Base-by-base conservation (phyloP, 2,888 invertebrate species). In the Catonia carolina region DNA sequence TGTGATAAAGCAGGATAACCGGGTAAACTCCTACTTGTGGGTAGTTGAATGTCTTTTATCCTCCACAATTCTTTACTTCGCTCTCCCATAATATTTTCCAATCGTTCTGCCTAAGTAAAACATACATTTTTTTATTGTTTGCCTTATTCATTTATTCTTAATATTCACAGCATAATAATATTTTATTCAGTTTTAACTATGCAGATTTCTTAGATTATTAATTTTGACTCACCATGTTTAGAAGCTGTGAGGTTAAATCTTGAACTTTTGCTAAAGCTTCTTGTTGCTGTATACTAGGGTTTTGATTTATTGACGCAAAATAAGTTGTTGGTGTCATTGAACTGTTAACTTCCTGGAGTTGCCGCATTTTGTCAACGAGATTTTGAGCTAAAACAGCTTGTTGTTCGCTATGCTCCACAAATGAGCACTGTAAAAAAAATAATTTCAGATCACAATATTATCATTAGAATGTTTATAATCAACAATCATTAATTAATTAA, bases 291-390 rank as follows among this genome's bases (percentile, higher is more conserved):
- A 70, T 62, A 60, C 64, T 65, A n/a, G 65, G 62, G 27, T 67
- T 63, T 6, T 70, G 68, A 8, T 17, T 27, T n/a, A 27, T 17
- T 23, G 52, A 23, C 17, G 36, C 22, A 3, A 15, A 18, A 23
- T 6, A 7, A 31, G 61, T 63, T 3, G 37, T 47, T 41, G 53
- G 7, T 15, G 55, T 39, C 14, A 49, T 55, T 27, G 37, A 18
- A 10, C 64, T 64, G 60, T 73, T 73, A 0, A 71, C 72, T 57
- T 73, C 73, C 66, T 75, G 74, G 14, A 77, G 68, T 52, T 69
- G 69, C 17, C 67, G 62, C 58, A 77, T 67, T 64, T 73, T 73
- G 22, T 71, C 70, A 8, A 70, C 69, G 17, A 77, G 63, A 48
- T 70, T 68, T 53, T 68, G 70, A 2, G 73, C 70, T 20, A 74